These are phyloP conservation scores for Galleria mellonella DNA, from an alignment of 1,140 invertebrate species.

Conservation along the genomic window DNA sequence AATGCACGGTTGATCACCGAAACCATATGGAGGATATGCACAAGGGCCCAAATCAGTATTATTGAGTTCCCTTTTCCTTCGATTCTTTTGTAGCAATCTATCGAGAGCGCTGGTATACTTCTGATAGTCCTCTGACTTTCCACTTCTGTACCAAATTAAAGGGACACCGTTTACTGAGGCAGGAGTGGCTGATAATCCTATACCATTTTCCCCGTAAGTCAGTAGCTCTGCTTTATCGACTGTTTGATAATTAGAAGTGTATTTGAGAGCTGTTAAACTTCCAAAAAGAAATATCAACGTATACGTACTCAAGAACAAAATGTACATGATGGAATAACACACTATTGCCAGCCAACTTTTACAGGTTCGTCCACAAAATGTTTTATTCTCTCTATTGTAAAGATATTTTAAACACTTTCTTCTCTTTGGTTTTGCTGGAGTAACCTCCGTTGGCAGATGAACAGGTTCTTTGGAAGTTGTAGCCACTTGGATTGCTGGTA, in stretches of 20 bases:
- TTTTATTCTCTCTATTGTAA: conserved; percentile 36
- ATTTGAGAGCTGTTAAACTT: conserved; percentile 31
- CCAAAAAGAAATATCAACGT: conserved; percentile 41
- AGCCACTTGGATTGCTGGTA: too few relatives aligned
- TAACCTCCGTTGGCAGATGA: too few relatives aligned
- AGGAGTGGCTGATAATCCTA: conserved; percentile 49
- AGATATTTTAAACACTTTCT: conserved; percentile 21
- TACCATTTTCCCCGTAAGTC: conserved; percentile 32
- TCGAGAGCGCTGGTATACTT: conserved; percentile 44
- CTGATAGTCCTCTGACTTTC: conserved; percentile 26
- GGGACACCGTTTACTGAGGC: conserved; percentile 33
- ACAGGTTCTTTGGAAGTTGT: too few relatives aligned
- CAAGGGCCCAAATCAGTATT: conserved; percentile 39
- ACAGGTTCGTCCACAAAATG: conserved; percentile 36
- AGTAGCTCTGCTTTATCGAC: conserved; percentile 25
- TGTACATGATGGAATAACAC: conserved; percentile 45
- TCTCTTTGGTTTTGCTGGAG: background rate
- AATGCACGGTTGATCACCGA: conserved; percentile 47
- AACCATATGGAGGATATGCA: conserved; percentile 43
- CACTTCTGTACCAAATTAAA: conserved; percentile 43
- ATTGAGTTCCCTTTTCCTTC: conserved; percentile 24
- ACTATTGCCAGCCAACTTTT: conserved; percentile 40
- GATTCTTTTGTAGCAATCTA: conserved; percentile 23
- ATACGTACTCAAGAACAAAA: conserved; percentile 45
- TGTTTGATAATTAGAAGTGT: conserved; percentile 15